Evolutionary conservation across 2,797 vertebrate genomes (phyloP).

Genomic region (Cuniculus paca): DNA sequence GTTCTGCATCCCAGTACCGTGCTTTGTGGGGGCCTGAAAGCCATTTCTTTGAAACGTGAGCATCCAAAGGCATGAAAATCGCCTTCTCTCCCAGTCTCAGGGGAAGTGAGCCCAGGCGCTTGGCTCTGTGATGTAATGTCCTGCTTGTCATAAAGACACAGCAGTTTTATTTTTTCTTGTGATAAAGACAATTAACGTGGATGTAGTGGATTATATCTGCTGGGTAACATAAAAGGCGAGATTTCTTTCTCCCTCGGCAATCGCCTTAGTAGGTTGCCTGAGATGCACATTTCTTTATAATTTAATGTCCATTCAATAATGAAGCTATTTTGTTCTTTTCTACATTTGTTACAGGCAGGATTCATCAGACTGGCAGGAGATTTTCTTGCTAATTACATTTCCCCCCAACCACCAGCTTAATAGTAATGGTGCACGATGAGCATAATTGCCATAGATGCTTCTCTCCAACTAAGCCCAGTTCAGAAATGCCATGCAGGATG

Average conservation of each 20-base stretch:
- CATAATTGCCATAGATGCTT: conserved; percentile 22
- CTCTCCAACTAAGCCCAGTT: not conserved
- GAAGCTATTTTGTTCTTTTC: conserved; percentile 18
- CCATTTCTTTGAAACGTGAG: conserved; percentile 37
- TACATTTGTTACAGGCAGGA: not conserved
- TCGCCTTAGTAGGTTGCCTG: not conserved
- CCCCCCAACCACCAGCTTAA: not conserved
- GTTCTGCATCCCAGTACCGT: not conserved
- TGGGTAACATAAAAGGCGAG: not conserved
- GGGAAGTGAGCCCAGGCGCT: not conserved
- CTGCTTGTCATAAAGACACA: conserved; percentile 1
- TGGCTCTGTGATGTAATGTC: not conserved
- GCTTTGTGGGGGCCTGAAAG: not conserved
- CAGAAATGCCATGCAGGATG: not conserved
- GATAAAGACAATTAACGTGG: conserved; percentile 18
- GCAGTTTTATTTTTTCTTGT: conserved; percentile 9
- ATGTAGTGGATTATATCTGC: not conserved
- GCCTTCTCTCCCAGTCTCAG: not conserved
- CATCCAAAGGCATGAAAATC: not conserved
- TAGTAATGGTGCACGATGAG: not conserved
- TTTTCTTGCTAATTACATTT: conserved; percentile 55
- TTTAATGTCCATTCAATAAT: not conserved
- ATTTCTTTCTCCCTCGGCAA: not conserved
- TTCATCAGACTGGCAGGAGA: not conserved
- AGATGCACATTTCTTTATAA: not conserved